Evolutionary conservation across 2,888 invertebrate species (phyloP).

Genomic region (Andrena marginata): DNA sequence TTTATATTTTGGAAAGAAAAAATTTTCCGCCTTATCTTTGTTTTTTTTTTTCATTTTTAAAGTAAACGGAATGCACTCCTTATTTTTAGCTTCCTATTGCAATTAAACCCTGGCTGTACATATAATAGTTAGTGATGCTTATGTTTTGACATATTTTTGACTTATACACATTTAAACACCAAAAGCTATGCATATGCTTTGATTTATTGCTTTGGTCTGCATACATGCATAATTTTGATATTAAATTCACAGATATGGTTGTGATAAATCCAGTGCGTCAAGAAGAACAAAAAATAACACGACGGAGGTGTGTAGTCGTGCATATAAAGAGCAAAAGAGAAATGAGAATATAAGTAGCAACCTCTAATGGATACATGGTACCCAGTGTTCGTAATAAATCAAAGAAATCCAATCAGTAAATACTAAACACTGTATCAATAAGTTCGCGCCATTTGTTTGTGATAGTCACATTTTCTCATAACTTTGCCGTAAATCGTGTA

Average conservation of each 20-base stretch:
- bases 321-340: conserved; percentile 38
- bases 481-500: conserved; percentile 34
- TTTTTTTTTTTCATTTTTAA: no score
- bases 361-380: conserved; percentile 57
- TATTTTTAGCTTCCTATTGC: no score
- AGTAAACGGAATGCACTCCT: no score
- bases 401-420: conserved; percentile 32
- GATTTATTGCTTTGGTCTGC: neutral
- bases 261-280: conserved; percentile 68
- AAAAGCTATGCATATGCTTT: neutral
- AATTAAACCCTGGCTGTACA: no score
- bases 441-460: conserved; percentile 50
- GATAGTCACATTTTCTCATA: conserved; percentile 52
- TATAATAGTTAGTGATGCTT: no score
- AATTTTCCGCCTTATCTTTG: no score
- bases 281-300: conserved; percentile 8
- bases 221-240: neutral
- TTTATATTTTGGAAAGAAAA: no score
- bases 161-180: no score
- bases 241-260: conserved; percentile 69
- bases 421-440: conserved; percentile 29
- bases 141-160: no score
- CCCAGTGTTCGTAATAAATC: conserved; percentile 66
- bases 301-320: neutral
- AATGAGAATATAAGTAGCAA: conserved; percentile 51